Conservation (phyloP, 1,140 invertebrate species). For the Portunus trituberculatus region DNA sequence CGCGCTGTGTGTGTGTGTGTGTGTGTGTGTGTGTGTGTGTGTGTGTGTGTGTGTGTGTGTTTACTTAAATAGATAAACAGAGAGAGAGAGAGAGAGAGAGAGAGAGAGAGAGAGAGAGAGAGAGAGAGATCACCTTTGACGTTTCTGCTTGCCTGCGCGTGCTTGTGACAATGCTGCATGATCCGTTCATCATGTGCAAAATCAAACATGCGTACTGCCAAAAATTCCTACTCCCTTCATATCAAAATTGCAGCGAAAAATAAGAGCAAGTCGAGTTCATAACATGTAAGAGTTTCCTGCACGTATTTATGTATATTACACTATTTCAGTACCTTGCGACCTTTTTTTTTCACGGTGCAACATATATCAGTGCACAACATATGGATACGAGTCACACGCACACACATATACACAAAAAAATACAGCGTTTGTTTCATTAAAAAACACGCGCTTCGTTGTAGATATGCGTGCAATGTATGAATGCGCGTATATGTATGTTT, state of each 20-base stretch:
- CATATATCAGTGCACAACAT: neutral
- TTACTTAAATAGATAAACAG: neutral
- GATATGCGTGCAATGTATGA: conserved; percentile 32
- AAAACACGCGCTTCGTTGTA: neutral
- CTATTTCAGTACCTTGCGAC: neutral
- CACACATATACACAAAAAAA: neutral
- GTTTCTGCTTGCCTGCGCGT: neutral
- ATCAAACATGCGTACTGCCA: neutral
- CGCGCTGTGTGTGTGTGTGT: neutral
- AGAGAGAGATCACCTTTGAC: neutral
- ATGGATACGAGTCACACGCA: neutral
- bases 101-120: neutral
- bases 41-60: conserved; percentile 43
- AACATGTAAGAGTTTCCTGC: neutral
- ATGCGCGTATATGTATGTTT: conserved; percentile 22
- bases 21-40: neutral
- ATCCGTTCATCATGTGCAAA: neutral
- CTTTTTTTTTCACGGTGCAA: neutral
- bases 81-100: too few species aligned
- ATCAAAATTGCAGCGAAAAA: neutral
- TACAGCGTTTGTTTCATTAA: neutral
- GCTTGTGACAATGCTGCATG: neutral
- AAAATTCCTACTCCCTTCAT: neutral
- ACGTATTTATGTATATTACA: neutral
- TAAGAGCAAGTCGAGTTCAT: neutral